phyloP scores from a whole-genome alignment of 1,140 invertebrate genomes.

The Drosophila auraria region DNA sequence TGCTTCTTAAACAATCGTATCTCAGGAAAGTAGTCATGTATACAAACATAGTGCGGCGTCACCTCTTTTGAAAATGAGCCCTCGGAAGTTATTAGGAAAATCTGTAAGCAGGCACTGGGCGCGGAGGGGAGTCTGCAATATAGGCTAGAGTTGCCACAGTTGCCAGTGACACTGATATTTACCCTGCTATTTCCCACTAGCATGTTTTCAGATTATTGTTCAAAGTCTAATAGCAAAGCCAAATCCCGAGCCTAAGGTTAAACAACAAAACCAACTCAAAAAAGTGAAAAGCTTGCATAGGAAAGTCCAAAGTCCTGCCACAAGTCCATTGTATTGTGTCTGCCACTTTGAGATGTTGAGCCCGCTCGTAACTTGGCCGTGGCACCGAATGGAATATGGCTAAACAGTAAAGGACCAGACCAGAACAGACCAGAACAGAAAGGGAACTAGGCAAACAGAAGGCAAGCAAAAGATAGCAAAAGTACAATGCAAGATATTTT shows the following conservation, averaged over 20 bases:
- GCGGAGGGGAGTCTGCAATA: conserved; percentile 34
- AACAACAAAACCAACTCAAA: conserved; percentile 22
- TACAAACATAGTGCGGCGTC: conserved; percentile 2
- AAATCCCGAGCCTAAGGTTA: conserved; percentile 66
- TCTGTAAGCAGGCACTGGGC: neutral
- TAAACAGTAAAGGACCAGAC: conserved; percentile 45
- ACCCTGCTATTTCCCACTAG: conserved; percentile 48
- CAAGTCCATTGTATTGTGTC: conserved; percentile 61
- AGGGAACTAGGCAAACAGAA: conserved; percentile 42
- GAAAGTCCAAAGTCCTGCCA: conserved; percentile 66
- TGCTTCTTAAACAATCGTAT: conserved; percentile 31
- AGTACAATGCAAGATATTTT: conserved; percentile 79
- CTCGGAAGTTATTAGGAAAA: neutral
- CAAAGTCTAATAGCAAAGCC: conserved; percentile 61
- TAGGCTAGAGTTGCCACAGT: conserved; percentile 50
- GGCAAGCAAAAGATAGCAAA: conserved; percentile 64
- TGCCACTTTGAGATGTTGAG: conserved; percentile 56
- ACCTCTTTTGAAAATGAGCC: no score
- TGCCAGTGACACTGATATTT: conserved; percentile 63
- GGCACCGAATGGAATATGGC: conserved; percentile 57
- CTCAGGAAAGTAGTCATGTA: neutral
- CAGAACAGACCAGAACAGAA: conserved; percentile 28
- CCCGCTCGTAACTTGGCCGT: conserved; percentile 63
- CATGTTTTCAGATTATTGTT: conserved; percentile 79
- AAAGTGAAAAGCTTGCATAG: conserved; percentile 66